phyloP scores from a whole-genome alignment of 2,113 vertebrate genomes.

The Laticauda laticaudata region DNA sequence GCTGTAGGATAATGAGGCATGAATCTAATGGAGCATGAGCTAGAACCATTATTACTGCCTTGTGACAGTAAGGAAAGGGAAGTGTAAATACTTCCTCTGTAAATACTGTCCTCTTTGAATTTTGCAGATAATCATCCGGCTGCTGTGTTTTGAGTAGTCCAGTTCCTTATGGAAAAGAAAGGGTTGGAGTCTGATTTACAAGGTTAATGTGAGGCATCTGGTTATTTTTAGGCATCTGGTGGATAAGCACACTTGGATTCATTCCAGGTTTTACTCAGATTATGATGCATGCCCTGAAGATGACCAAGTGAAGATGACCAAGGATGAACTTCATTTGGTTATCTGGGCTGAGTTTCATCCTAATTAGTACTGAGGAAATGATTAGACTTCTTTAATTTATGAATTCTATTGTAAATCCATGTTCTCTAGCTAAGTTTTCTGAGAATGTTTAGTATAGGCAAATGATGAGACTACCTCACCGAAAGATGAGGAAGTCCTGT shows the following conservation, averaged over 20 bases:
- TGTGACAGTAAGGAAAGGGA: neutral
- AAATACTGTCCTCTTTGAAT: neutral
- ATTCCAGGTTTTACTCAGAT: neutral
- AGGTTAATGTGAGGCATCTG: neutral
- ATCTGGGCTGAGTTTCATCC: neutral
- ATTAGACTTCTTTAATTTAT: neutral
- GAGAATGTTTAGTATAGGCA: neutral
- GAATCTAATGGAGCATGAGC: neutral
- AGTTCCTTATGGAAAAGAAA: neutral
- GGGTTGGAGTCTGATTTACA: neutral
- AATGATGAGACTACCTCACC: neutral
- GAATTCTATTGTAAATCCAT: neutral
- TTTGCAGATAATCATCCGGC: neutral
- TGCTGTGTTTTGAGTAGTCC: neutral
- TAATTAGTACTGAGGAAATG: neutral
- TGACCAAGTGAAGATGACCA: neutral
- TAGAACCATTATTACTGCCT: neutral
- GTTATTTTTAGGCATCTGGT: neutral
- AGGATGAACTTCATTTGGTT: neutral
- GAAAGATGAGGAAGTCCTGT: neutral
- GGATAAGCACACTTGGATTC: neutral
- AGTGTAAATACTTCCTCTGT: neutral
- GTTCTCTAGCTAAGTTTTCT: neutral
- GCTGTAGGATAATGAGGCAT: neutral
- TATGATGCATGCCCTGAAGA: neutral